Percentiles rank a stretch among this genome's conserved stretches.
Conservation (phyloP, 2,797 vertebrate species). For the Rhinogobio ventralis region DNA sequence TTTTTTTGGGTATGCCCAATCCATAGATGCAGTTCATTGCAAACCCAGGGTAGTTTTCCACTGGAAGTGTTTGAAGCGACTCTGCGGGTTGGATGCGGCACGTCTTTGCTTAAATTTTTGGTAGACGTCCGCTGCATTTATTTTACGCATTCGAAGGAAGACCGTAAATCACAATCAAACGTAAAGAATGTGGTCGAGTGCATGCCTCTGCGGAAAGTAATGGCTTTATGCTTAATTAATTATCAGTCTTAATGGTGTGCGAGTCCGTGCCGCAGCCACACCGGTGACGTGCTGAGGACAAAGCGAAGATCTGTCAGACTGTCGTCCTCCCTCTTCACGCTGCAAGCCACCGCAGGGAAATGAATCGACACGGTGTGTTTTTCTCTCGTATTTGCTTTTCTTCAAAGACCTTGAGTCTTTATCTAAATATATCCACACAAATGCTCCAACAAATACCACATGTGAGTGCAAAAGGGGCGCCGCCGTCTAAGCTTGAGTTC, state of each 20-base stretch:
- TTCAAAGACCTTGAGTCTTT: conserved; percentile 70
- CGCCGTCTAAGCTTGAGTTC: conserved; percentile 41
- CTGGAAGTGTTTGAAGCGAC: conserved; percentile 31
- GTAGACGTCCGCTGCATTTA: conserved; percentile 14
- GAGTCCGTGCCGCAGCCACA: not conserved
- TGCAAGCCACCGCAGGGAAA: conserved; percentile 74
- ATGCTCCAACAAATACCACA: conserved; percentile 77
- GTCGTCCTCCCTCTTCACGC: conserved; percentile 26
- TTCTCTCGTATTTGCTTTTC: conserved; percentile 77
- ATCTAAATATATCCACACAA: conserved; percentile 63
- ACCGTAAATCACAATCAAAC: conserved; percentile 48
- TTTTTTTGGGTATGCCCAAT: conserved; percentile 5
- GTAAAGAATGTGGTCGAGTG: conserved; percentile 10
- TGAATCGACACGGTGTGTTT: conserved; percentile 72
- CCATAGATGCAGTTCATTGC: conserved; percentile 43
- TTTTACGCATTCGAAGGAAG: conserved; percentile 6
- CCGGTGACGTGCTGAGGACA: conserved; percentile 18
- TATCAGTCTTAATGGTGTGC: conserved; percentile 36
- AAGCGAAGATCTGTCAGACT: conserved; percentile 23
- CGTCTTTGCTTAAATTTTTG: conserved; percentile 1
- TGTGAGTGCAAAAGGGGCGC: conserved; percentile 70
- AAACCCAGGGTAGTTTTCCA: conserved; percentile 28
- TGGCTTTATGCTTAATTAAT: conserved; percentile 42
- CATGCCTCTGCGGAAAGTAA: conserved; percentile 28
- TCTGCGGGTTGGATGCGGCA: conserved; percentile 20